These are phyloP conservation scores for Hydra vulgaris DNA, from an alignment of 30 jellyfish, hydroid and myxozoan species.

Conservation along the genomic window DNA sequence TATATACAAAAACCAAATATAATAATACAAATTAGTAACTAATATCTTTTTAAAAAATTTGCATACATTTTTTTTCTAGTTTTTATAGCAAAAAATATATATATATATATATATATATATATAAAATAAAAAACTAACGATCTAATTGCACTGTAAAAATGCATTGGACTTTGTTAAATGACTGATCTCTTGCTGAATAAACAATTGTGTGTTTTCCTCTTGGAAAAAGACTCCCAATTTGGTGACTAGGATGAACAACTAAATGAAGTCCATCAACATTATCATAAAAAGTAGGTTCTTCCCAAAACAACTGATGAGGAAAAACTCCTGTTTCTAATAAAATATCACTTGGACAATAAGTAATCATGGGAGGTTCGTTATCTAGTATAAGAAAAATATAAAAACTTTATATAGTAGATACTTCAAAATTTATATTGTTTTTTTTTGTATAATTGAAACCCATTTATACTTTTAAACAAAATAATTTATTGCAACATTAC, in stretches of 20 bases:
- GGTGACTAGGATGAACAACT: conserved; percentile 18
- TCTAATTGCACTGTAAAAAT: conserved; percentile 57
- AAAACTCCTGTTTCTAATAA: conserved; percentile 29
- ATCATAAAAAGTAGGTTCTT: conserved; percentile 55
- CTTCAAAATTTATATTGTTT: too few relatives aligned
- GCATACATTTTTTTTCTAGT: too few relatives aligned
- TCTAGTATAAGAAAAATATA: conserved; percentile 41
- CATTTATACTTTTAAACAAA: too few relatives aligned
- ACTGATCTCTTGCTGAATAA: conserved; percentile 37
- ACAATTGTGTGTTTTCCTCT: conserved; percentile 43
- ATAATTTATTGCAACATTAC: too few relatives aligned
- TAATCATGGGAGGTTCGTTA: conserved; percentile 73
- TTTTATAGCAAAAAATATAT: background rate
- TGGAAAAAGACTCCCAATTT: conserved; percentile 48
- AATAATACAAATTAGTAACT: too few relatives aligned
- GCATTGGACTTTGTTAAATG: conserved; percentile 60
- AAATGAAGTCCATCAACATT: conserved; percentile 53
- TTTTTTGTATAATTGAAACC: too few relatives aligned
- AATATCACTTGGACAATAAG: conserved; percentile 54
- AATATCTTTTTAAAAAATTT: too few relatives aligned
- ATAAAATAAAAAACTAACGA: conserved; percentile 28
- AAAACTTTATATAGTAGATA: too few relatives aligned
- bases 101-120: too few relatives aligned
- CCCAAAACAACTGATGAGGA: conserved; percentile 63
- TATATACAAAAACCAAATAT: too few relatives aligned